Evolutionary conservation across 1,140 invertebrate species (phyloP).

Genomic region (Drosophila novamexicana): DNA sequence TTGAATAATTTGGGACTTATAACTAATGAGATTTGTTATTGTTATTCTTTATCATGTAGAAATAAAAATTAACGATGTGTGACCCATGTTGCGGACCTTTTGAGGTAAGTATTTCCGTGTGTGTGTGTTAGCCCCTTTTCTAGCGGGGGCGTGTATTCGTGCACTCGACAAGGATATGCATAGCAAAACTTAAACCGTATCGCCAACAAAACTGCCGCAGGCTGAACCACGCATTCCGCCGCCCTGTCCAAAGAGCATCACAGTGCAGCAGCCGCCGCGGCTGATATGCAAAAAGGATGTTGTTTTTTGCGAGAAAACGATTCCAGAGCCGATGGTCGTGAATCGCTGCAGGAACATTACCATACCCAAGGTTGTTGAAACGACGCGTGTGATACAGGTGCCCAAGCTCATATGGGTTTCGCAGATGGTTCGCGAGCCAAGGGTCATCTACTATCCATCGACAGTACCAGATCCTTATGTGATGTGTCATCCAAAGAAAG

Average conservation of each 20-base stretch:
- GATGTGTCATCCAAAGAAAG: constrained; percentile 66
- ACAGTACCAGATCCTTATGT: constrained; percentile 73
- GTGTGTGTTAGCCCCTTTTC: too few relatives aligned
- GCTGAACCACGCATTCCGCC: constrained; percentile 64
- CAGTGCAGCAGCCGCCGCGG: constrained; percentile 70
- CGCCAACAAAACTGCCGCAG: constrained; percentile 37
- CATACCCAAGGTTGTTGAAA: constrained; percentile 69
- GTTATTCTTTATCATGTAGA: constrained; percentile 28
- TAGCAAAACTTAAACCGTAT: not conserved
- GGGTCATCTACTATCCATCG: constrained; percentile 67
- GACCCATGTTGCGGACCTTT: constrained; percentile 77
- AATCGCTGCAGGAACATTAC: constrained; percentile 63
- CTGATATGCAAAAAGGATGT: constrained; percentile 68
- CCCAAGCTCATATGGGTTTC: constrained; percentile 68
- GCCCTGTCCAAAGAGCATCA: constrained; percentile 63
- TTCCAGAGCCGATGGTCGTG: constrained; percentile 70
- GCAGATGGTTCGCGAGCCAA: constrained; percentile 66
- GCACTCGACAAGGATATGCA: constrained; percentile 3
- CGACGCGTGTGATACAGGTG: constrained; percentile 65
- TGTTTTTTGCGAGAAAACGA: constrained; percentile 60
- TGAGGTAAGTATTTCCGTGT: constrained; percentile 61
- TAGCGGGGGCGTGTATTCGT: not conserved
- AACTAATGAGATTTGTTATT: not conserved
- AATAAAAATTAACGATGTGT: constrained; percentile 58
- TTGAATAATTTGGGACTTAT: too few relatives aligned